Percentiles rank a stretch among this genome's conserved stretches.
Evolutionary conservation across 2,888 invertebrate genomes (phyloP).

Genomic region (Aromia moschata): DNA sequence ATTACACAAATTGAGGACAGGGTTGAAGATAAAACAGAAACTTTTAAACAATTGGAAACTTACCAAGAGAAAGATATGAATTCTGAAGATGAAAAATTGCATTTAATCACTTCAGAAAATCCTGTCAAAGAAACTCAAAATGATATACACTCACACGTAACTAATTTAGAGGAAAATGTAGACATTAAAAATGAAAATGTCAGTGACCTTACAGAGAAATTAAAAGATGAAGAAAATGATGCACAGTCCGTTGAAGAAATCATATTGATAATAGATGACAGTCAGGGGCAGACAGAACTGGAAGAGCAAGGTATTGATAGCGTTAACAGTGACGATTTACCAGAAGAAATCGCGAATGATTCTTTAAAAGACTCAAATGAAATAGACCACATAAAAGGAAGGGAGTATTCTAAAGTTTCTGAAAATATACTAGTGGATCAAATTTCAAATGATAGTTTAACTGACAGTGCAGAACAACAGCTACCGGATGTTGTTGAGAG

Average conservation of each 20-base stretch:
- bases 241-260: conserved; percentile 15
- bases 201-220: no score
- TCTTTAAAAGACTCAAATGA: background rate
- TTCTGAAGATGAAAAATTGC: no score
- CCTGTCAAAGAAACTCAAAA: no score
- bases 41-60: no score
- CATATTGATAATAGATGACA: conserved; percentile 8
- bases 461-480: background rate
- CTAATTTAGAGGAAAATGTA: no score
- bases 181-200: no score
- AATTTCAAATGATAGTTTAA: background rate
- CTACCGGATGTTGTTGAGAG: background rate
- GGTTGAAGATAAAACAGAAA: no score
- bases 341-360: background rate
- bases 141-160: no score
- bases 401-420: no score
- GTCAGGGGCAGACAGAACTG: background rate
- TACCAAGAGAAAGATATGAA: no score
- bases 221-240: conserved; percentile 6
- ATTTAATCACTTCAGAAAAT: no score
- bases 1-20: conserved; percentile 35
- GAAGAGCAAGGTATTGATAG: background rate
- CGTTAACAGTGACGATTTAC: background rate
- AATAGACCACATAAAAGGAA: background rate
- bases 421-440: background rate